Percentiles rank a stretch among this genome's conserved stretches.
Evolutionary conservation across 2,113 vertebrate genomes (phyloP).

Genomic region (Platycercus adscitus): DNA sequence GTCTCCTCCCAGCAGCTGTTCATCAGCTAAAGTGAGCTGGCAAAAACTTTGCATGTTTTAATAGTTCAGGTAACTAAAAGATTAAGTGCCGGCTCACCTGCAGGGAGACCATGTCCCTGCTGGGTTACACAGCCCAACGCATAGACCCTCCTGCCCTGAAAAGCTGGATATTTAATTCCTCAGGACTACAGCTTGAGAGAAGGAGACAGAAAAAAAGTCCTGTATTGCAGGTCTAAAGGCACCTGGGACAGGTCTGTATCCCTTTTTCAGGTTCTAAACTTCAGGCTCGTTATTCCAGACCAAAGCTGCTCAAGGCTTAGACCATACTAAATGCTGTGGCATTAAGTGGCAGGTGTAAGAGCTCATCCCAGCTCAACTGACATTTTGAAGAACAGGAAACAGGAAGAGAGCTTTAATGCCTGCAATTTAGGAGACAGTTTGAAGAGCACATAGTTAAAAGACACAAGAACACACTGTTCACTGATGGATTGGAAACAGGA

Average conservation of each 20-base stretch:
- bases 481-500: neutral
- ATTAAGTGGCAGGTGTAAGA: neutral
- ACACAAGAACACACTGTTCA: neutral
- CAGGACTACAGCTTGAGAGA: neutral
- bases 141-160: neutral
- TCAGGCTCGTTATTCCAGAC: neutral
- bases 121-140: rapidly evolving
- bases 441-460: neutral
- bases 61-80: neutral
- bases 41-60: neutral
- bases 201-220: neutral
- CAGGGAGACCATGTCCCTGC: neutral
- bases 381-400: neutral
- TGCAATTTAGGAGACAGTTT: neutral
- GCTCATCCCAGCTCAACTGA: neutral
- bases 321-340: neutral
- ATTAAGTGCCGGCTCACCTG: neutral
- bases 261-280: neutral
- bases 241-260: neutral
- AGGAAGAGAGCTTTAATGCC: neutral
- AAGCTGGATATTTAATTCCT: neutral
- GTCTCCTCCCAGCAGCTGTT: neutral
- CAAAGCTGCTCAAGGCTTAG: neutral
- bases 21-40: neutral
- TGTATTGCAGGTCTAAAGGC: neutral